These are phyloP conservation scores for Ophiodon elongatus DNA, from an alignment of 2,113 vertebrate species.

Conservation along the genomic window DNA sequence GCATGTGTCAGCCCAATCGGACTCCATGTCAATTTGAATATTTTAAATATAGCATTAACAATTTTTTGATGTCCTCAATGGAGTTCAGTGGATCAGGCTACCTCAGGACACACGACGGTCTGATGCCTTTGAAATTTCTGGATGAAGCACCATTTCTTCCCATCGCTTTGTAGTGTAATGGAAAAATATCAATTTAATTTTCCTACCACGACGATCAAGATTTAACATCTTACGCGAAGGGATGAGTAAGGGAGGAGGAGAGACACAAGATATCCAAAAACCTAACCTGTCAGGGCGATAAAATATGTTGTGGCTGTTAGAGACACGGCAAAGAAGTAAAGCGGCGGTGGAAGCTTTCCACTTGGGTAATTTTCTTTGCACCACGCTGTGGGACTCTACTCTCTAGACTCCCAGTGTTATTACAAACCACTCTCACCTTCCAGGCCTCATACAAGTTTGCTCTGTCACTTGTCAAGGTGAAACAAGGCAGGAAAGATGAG, in stretches of 20 bases:
- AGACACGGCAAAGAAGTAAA: slow-evolving; percentile 39
- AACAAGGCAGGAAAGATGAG: slow-evolving; percentile 43
- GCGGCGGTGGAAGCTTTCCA: slow-evolving; percentile 21
- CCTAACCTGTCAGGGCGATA: slow-evolving; percentile 46
- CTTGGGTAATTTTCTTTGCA: slow-evolving; percentile 55
- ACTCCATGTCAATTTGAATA: slow-evolving; percentile 32
- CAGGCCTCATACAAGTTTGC: slow-evolving; percentile 44
- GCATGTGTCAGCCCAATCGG: slow-evolving; percentile 51
- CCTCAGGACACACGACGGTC: slow-evolving; percentile 12
- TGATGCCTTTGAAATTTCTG: slow-evolving; percentile 35
- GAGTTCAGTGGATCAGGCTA: slow-evolving; percentile 28
- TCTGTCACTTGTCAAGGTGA: slow-evolving; percentile 64
- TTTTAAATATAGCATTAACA: slow-evolving; percentile 36
- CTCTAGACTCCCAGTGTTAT: slow-evolving; percentile 65
- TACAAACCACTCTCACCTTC: slow-evolving; percentile 52
- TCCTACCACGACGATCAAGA: slow-evolving; percentile 43
- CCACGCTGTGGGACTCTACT: slow-evolving; percentile 34
- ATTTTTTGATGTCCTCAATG: slow-evolving; percentile 1
- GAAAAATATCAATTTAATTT: slow-evolving; percentile 44
- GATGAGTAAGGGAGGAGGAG: not conserved
- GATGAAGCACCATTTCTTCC: slow-evolving; percentile 38
- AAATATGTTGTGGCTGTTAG: slow-evolving; percentile 61
- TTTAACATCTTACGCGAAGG: slow-evolving; percentile 46
- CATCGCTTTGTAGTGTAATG: slow-evolving; percentile 45
- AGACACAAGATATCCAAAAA: slow-evolving; percentile 61